Evolutionary conservation across 2,113 vertebrate species (phyloP).

Genomic region (Gracilinanus agilis): DNA sequence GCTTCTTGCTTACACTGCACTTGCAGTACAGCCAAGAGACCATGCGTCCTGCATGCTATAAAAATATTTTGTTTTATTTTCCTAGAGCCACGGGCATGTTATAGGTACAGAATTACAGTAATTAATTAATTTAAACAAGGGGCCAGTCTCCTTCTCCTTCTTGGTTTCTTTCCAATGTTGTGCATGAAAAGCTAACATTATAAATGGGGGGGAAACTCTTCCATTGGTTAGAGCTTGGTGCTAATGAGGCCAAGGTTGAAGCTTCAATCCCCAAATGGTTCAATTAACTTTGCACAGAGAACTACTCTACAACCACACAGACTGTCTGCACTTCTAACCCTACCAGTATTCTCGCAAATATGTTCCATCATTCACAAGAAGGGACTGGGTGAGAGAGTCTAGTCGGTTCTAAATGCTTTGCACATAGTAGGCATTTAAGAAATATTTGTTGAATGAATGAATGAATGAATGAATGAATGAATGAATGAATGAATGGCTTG

Average conservation of each 20-base stretch:
- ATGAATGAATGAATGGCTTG: neutral
- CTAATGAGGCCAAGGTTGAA: neutral
- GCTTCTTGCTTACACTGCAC: neutral
- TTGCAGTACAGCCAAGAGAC: neutral
- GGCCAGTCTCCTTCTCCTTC: neutral
- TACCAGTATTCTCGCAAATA: neutral
- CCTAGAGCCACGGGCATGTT: neutral
- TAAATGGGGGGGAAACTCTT: neutral
- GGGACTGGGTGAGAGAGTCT: neutral
- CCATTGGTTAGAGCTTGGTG: neutral
- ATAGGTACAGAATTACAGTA: neutral
- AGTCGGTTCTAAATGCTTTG: neutral
- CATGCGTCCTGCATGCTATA: neutral
- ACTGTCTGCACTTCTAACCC: neutral
- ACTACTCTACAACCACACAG: neutral
- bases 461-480: neutral
- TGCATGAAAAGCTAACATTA: neutral
- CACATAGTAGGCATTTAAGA: neutral
- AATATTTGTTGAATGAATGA: neutral
- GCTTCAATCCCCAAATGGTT: neutral
- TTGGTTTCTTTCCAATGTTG: neutral
- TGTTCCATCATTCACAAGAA: neutral
- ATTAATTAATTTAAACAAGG: constrained; percentile 10
- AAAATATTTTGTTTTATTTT: constrained; percentile 10
- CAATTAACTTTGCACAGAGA: neutral